These are phyloP conservation scores for Sakesphorus luctuosus DNA, from an alignment of 2,113 vertebrate genomes.

Conservation along the genomic window DNA sequence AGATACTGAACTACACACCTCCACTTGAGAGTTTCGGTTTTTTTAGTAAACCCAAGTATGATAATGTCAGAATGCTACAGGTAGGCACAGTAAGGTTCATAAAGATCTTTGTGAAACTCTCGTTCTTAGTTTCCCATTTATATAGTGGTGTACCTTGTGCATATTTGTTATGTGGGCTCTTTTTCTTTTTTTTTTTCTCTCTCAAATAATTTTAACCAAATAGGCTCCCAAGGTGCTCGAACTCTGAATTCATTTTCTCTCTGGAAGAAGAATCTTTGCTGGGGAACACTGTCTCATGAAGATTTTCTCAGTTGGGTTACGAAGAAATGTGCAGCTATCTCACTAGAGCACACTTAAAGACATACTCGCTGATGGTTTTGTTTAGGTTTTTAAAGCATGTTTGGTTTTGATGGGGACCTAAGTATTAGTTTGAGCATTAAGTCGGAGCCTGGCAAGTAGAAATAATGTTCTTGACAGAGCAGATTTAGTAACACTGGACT, in stretches of 20 bases:
- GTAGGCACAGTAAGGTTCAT: neutral
- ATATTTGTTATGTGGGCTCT: neutral
- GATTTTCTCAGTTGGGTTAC: neutral
- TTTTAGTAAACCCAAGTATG: neutral
- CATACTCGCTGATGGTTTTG: neutral
- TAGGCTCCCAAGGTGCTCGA: neutral
- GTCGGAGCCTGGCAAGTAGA: neutral
- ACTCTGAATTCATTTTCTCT: neutral
- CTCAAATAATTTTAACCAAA: neutral
- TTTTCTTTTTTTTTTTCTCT: neutral
- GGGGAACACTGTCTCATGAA: neutral
- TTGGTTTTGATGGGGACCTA: neutral
- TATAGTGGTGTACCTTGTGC: neutral
- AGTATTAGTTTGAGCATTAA: neutral
- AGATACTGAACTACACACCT: neutral
- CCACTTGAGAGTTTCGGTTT: neutral
- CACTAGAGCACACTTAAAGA: neutral
- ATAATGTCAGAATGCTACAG: rapidly evolving
- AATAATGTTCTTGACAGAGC: neutral
- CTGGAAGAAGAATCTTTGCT: neutral
- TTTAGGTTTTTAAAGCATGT: neutral
- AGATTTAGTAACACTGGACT: neutral
- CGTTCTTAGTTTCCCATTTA: neutral
- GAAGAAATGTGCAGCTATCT: neutral
- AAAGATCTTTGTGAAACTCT: neutral